Conservation (phyloP, 2,888 invertebrate genomes). For the Heliothis peltigera region DNA sequence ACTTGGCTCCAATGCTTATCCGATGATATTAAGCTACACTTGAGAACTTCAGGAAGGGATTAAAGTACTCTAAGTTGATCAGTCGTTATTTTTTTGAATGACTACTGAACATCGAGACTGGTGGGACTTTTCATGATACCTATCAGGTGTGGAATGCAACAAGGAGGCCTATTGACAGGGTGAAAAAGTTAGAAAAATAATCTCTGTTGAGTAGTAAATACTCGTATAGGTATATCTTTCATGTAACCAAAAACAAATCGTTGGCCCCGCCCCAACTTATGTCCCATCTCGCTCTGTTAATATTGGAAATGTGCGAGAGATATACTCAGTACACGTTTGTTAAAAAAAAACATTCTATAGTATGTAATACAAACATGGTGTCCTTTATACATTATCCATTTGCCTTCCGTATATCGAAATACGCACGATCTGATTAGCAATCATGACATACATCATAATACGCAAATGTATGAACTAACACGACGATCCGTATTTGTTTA, state of each 20-base stretch:
- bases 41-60: slow-evolving; percentile 21
- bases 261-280: no score
- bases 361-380: slow-evolving; percentile 1
- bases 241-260: no score
- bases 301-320: no score
- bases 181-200: no score
- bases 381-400: slow-evolving; percentile 7
- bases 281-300: no score
- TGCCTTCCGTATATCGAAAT: slow-evolving; percentile 28
- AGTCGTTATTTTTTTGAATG: neutral
- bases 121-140: no score
- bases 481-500: slow-evolving; percentile 45
- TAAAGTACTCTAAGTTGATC: slow-evolving; percentile 1
- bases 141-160: no score
- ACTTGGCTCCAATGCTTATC: slow-evolving; percentile 26
- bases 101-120: neutral
- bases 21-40: slow-evolving; percentile 40
- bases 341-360: neutral
- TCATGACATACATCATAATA: slow-evolving; percentile 33
- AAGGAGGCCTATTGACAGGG: no score
- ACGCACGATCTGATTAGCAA: slow-evolving; percentile 33
- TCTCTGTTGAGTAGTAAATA: no score
- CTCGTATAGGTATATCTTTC: no score
- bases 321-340: no score
- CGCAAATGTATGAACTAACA: slow-evolving; percentile 34